These are phyloP conservation scores for Mythimna ferrago DNA, from an alignment of 2,888 invertebrate genomes.

Conservation along the genomic window DNA sequence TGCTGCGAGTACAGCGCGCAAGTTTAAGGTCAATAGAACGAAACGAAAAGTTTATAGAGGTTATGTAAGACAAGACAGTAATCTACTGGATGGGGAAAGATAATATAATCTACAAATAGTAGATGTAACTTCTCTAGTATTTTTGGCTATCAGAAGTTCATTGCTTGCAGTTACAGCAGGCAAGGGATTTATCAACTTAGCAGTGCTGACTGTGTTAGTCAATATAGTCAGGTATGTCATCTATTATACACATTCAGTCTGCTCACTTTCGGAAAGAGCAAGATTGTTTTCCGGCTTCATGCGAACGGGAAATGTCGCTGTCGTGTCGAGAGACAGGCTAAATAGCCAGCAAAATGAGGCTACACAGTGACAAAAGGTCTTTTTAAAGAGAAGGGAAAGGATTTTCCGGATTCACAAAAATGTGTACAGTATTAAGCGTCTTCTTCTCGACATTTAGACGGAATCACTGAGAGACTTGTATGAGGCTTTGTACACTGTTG, in stretches of 20 bases:
- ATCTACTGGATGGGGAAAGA: constrained; percentile 10
- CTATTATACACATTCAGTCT: neutral
- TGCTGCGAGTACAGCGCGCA: constrained; percentile 17
- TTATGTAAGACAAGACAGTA: constrained; percentile 29
- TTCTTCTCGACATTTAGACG: constrained; percentile 7
- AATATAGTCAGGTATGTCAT: neutral
- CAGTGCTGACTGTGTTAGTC: neutral
- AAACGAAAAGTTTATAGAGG: constrained; percentile 42
- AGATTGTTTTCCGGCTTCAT: constrained; percentile 36
- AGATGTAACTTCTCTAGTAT: neutral
- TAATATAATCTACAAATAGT: constrained; percentile 4
- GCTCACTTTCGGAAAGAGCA: constrained; percentile 10
- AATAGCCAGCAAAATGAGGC: constrained; percentile 39
- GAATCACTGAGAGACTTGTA: neutral
- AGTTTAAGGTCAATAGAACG: constrained; percentile 51
- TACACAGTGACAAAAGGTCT: constrained; percentile 25
- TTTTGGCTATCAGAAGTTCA: constrained; percentile 8
- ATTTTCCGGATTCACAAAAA: constrained; percentile 11
- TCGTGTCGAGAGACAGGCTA: constrained; percentile 20
- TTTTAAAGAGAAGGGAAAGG: constrained; percentile 17
- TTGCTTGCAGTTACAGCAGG: neutral
- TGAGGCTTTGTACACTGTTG: constrained; percentile 1
- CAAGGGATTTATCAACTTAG: neutral
- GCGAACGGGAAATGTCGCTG: constrained; percentile 22
- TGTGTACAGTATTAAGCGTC: constrained; percentile 11